phyloP scores from a whole-genome alignment of 2,113 vertebrate species.

The Carassius carassius region DNA sequence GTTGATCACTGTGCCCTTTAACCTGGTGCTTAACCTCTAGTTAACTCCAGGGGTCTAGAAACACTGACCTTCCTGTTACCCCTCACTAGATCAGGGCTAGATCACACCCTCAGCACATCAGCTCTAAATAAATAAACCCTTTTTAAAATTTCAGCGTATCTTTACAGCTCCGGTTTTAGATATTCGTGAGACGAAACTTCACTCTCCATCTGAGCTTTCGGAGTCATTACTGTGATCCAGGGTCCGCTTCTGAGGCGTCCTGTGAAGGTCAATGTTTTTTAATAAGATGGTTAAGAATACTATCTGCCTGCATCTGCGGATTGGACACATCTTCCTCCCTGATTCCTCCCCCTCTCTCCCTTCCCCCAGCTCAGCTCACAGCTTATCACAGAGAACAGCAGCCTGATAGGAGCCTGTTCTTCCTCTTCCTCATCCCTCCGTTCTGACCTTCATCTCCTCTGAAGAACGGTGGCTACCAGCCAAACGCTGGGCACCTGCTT shows the following conservation, averaged over 20 bases:
- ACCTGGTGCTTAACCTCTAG: conserved; percentile 8
- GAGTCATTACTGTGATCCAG: conserved; percentile 26
- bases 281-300: conserved; percentile 31
- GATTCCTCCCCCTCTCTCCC: conserved; percentile 15
- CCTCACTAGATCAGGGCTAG: neutral
- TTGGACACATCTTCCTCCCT: conserved; percentile 33
- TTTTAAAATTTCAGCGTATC: conserved; percentile 4
- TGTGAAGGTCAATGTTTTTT: conserved; percentile 45
- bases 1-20: neutral
- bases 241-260: conserved; percentile 6
- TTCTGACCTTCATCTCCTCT: conserved; percentile 51
- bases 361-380: conserved; percentile 33
- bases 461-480: conserved; percentile 42
- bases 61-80: neutral
- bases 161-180: neutral
- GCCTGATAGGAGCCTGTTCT: conserved; percentile 47
- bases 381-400: conserved; percentile 56
- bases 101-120: neutral
- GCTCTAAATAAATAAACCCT: conserved; percentile 18
- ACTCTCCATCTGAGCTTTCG: conserved; percentile 17
- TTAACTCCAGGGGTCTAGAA: conserved; percentile 9
- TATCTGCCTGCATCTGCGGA: conserved; percentile 50
- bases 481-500: conserved; percentile 38
- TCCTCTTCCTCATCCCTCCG: conserved; percentile 39
- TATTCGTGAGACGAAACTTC: conserved; percentile 1